Evolutionary conservation across 2,888 invertebrate genomes (phyloP).

Genomic region (Ochropacha duplaris): DNA sequence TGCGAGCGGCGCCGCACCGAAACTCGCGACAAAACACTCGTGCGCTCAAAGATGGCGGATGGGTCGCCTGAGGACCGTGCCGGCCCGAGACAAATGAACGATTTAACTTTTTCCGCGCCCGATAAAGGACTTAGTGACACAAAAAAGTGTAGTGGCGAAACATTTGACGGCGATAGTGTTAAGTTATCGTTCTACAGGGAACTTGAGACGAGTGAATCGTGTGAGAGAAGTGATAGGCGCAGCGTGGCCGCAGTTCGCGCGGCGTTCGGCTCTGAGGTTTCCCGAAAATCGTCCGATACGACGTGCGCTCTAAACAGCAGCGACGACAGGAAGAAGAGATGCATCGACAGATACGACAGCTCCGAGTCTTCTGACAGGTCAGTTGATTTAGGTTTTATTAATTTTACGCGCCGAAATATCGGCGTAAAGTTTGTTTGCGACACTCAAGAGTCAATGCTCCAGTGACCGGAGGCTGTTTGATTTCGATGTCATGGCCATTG

Average conservation of each 20-base stretch:
- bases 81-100: constrained; percentile 82
- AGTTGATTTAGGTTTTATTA: constrained; percentile 53
- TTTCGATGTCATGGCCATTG: constrained; percentile 80
- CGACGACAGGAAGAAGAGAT: constrained; percentile 91
- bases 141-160: constrained; percentile 81
- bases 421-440: constrained; percentile 46
- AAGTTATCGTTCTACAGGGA: constrained; percentile 77
- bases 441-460: constrained; percentile 75
- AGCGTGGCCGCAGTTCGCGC: constrained; percentile 72
- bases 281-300: constrained; percentile 65
- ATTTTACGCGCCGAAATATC: constrained; percentile 33
- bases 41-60: constrained; percentile 93
- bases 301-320: constrained; percentile 55
- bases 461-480: constrained; percentile 79
- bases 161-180: constrained; percentile 64
- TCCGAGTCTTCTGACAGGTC: constrained; percentile 97
- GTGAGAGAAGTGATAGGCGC: constrained; percentile 81
- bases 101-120: constrained; percentile 81
- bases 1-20: constrained; percentile 55
- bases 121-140: constrained; percentile 75
- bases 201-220: constrained; percentile 78
- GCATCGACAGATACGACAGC: constrained; percentile 95
- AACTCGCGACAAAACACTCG: constrained; percentile 82
- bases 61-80: constrained; percentile 86
- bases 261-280: constrained; percentile 58